These are phyloP conservation scores for Bhutanitis thaidina DNA, from an alignment of 2,888 invertebrate species.

Conservation along the genomic window DNA sequence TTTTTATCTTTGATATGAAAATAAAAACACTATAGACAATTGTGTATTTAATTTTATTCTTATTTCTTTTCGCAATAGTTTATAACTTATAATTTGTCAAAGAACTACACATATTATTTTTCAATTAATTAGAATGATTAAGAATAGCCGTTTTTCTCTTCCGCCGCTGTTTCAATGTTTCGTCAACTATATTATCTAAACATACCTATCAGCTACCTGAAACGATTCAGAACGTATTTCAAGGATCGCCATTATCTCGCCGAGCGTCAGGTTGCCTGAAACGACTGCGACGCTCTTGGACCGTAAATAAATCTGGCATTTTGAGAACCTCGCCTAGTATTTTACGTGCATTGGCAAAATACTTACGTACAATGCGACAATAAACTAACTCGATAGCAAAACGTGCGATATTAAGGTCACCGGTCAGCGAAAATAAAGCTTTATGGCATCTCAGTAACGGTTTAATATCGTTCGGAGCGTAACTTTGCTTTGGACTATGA, in stretches of 20 bases:
- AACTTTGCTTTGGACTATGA: slow-evolving; percentile 37
- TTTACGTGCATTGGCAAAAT: slow-evolving; percentile 77
- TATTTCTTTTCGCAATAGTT: too few species aligned
- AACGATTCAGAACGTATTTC: slow-evolving; percentile 22
- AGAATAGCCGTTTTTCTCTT: too few species aligned
- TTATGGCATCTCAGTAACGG: slow-evolving; percentile 48
- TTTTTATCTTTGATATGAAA: too few species aligned
- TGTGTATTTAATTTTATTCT: too few species aligned
- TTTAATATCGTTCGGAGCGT: slow-evolving; percentile 45
- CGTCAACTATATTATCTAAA: background rate
- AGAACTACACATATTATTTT: too few species aligned
- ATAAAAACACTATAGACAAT: too few species aligned
- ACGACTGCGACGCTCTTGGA: slow-evolving; percentile 37
- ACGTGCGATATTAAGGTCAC: slow-evolving; percentile 53
- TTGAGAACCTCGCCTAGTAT: slow-evolving; percentile 70
- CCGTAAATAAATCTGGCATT: slow-evolving; percentile 75
- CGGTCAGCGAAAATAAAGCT: slow-evolving; percentile 54
- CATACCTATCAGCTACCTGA: background rate
- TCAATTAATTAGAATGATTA: too few species aligned
- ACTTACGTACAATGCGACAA: slow-evolving; percentile 75
- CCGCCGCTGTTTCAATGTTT: too few species aligned
- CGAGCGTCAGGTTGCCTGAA: slow-evolving; percentile 15
- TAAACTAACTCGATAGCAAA: slow-evolving; percentile 54
- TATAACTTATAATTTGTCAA: too few species aligned
- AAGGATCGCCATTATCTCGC: slow-evolving; percentile 26